phyloP scores from a whole-genome alignment of 2,888 invertebrate genomes.

The Acleris holmiana region DNA sequence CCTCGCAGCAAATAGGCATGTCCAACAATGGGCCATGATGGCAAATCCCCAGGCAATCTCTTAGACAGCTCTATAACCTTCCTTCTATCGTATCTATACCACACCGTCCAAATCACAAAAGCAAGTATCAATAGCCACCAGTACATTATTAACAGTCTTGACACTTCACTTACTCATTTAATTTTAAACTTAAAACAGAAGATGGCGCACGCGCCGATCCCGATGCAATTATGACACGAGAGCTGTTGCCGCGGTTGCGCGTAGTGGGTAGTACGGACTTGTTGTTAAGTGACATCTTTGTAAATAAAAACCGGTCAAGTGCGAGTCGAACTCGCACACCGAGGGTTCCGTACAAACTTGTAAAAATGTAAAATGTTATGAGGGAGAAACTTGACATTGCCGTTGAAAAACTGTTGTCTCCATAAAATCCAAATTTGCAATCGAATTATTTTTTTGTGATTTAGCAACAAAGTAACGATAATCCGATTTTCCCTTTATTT shows the following conservation, averaged over 20 bases:
- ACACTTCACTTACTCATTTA: not conserved
- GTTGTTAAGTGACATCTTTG: not conserved
- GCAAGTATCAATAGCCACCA: conserved; percentile 5
- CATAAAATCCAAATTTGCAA: too few species aligned
- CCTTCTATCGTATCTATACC: not conserved
- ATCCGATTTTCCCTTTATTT: too few species aligned
- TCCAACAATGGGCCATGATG: conserved; percentile 26
- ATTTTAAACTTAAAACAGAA: not conserved
- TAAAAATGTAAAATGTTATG: too few species aligned
- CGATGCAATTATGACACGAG: too few species aligned
- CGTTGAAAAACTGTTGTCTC: too few species aligned
- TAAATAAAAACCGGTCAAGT: not conserved
- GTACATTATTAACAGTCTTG: conserved; percentile 6
- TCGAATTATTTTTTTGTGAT: too few species aligned
- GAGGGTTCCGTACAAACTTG: too few species aligned
- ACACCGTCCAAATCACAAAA: conserved; percentile 1
- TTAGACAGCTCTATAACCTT: conserved; percentile 16
- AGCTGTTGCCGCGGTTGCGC: too few species aligned
- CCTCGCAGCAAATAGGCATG: conserved; percentile 26
- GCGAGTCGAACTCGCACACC: not conserved
- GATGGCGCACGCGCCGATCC: not conserved
- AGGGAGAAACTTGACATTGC: too few species aligned
- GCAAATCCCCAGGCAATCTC: conserved; percentile 24
- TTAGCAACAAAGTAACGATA: too few species aligned
- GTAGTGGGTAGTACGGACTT: too few species aligned